Base-by-base conservation (phyloP, 1,140 invertebrate species). In the Dendroctonus ponderosae region DNA sequence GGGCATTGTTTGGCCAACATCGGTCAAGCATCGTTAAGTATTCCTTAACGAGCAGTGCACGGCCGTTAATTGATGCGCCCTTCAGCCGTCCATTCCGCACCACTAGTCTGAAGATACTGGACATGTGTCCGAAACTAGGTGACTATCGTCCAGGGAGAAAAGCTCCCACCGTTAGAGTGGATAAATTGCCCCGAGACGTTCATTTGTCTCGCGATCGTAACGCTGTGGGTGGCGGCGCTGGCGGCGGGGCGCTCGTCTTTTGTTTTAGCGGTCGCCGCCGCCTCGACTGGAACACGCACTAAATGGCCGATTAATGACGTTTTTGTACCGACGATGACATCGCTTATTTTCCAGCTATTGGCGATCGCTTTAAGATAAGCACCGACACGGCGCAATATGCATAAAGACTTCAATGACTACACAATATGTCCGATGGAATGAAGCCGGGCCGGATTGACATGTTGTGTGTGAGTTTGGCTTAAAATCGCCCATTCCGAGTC, bases 11-110 rank as follows among this genome's bases (percentile, higher is more conserved):
- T 67, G 57, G 40, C 65, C 65, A 67, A 67, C 65, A 67, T 67
- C 56, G 65, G 65, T 67, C 65, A 67, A 67, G 65, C 65, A 51
- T 67, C 65, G 65, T 67, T 67, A 67, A 67, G 65, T 67, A 60
- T 53, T 60, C 65, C 65, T 67, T 67, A 67, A 67, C 65, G 65
- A 67, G 57, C 42, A 4, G 52, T 38, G 58, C 53, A 54, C 57
- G 53, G 52, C 46, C 54, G 50, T 65, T 65, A 65, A 65, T 65
- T 65, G 54, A 58, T 65, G 41, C 15, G n/a, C 58, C 26, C 39
- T 26, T 26, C 26, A 26, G 3, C 26, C 26, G 26, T 26, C 26
- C 26, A 26, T 26, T 26, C 26, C 26, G 1, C 26, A 3, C 3
- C 26, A 26, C 26, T 1, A 26, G 1, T 26, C 26, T 3, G 26